These are phyloP conservation scores for Sciurus vulgaris DNA, from an alignment of 2,797 vertebrate genomes.

Conservation along the genomic window DNA sequence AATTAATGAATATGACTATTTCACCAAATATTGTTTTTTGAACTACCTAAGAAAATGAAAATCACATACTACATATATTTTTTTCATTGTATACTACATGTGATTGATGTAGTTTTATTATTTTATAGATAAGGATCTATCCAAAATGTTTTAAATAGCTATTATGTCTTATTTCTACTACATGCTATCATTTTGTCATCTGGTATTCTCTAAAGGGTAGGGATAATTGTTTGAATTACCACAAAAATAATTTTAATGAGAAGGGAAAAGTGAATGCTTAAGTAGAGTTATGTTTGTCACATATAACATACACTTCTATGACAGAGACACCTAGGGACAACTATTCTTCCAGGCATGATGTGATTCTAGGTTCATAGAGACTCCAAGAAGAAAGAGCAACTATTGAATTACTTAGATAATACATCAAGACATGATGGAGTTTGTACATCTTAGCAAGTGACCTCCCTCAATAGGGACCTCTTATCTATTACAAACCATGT, in stretches of 20 bases:
- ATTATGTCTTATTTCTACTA: background rate
- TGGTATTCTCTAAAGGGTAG: too few species aligned
- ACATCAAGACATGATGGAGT: background rate
- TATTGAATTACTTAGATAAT: background rate
- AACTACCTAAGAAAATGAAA: background rate
- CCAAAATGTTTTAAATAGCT: background rate
- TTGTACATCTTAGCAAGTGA: background rate
- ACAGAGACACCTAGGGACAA: background rate
- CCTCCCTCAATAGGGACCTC: background rate
- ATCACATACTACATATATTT: background rate
- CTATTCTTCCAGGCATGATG: background rate
- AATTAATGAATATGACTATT: background rate
- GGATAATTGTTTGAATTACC: background rate
- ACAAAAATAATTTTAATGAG: background rate
- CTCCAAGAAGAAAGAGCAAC: background rate
- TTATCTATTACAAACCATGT: background rate
- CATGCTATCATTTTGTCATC: background rate
- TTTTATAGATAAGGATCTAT: background rate
- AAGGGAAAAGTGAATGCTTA: background rate
- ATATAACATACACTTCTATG: background rate
- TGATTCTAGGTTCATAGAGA: background rate
- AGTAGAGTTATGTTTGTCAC: background rate
- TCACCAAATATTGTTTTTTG: background rate
- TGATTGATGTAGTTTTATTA: background rate
- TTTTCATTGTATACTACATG: background rate